phyloP scores from a whole-genome alignment of 2,113 vertebrate species.

The Leucoraja erinaceus region DNA sequence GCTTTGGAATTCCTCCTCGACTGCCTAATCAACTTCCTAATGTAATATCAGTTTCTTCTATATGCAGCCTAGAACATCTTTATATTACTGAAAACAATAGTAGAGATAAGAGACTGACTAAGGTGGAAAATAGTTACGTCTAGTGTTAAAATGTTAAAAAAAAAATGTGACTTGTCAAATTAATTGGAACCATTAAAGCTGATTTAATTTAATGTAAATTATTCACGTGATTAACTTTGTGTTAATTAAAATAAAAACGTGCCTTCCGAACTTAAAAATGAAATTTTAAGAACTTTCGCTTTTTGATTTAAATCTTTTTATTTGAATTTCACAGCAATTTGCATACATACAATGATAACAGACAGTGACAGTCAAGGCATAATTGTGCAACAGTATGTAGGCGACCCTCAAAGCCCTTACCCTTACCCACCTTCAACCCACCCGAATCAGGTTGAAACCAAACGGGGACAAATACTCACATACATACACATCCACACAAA shows the following conservation, averaged over 20 bases:
- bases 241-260: not conserved
- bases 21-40: not conserved
- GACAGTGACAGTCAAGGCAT: no score
- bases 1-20: not conserved
- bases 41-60: not conserved
- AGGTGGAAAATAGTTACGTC: not conserved
- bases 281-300: not conserved
- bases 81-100: not conserved
- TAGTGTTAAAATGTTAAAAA: not conserved
- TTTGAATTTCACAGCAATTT: no score
- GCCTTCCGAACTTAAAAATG: not conserved
- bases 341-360: no score
- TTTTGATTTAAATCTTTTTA: no score
- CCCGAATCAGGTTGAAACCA: no score
- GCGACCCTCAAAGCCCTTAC: no score
- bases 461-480: no score
- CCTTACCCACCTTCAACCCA: no score
- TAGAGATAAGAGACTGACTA: not conserved
- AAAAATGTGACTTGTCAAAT: not conserved
- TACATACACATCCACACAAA: no score
- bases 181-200: not conserved
- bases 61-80: not conserved
- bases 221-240: not conserved
- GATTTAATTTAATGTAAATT: conserved; percentile 13
- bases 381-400: no score